Evolutionary conservation across 2,797 vertebrate species (phyloP), one percentile per base, ranked within the genome.

Genomic region (Chromobotia macracanthus): DNA sequence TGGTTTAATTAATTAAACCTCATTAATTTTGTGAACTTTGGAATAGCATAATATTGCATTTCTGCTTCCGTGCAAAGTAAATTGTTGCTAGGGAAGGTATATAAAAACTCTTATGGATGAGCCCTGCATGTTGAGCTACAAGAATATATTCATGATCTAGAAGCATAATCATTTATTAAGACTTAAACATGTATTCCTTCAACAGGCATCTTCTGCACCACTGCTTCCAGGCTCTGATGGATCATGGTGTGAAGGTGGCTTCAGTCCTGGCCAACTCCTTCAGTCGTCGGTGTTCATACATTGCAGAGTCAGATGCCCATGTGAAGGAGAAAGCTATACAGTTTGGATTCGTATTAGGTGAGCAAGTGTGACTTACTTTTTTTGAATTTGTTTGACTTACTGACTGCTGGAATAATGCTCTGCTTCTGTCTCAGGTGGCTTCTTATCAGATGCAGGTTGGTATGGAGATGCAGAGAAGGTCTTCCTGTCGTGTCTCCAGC

Each of bases 311-410:
- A 0, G 97, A 99, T 51, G 94, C 96, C 81, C 92, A 97, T 1
- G 97, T 99, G 48, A 99, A 99, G 89, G 97, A 99, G 86, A 99
- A 99, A 91, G 97, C 97, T 77, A 97, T 99, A 88, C 98, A 99
- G 87, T 98, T 99, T 31, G 98, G 97, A 78, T 99, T 99, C 89
- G 96, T 99, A 88, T 90, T 99, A 90, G 98, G 98, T 99, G 92
- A 91, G 85, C 84, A 31, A 10, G 10, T 69, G 15, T 48, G 3
- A 0, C 1, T 46, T 65, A 5, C 4, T n/a, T 13, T 55, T 19
- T 46, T 23, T 64, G 2, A 9, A 6, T 25, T 66, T 53, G 56
- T 35, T 67, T 55, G 5, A 63, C 16, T n/a, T 19, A 7, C 58
- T 44, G 58, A 46, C 7, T 11, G 19, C 64, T 64, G 46, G 46